phyloP scores from a whole-genome alignment of 1,140 invertebrate species.

The Drosophila micromelanica region DNA sequence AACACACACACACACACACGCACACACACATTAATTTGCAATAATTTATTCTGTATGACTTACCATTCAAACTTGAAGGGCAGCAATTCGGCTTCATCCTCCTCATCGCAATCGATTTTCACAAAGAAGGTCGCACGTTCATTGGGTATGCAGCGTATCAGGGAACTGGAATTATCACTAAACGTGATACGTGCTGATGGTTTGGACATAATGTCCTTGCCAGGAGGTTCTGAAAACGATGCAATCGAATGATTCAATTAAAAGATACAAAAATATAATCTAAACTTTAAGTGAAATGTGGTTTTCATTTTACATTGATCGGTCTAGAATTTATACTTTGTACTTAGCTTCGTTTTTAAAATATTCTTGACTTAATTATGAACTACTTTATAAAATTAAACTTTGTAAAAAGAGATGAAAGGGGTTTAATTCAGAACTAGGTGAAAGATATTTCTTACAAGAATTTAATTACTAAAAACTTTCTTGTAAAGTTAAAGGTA shows the following conservation, averaged over 20 bases:
- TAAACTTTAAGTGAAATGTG: no score
- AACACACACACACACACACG: constrained; percentile 18
- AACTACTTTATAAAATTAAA: no score
- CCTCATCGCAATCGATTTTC: constrained; percentile 80
- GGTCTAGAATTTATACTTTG: no score
- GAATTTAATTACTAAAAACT: no score
- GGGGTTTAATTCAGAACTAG: no score
- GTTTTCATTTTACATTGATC: no score
- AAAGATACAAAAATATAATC: no score
- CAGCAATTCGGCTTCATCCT: constrained; percentile 71
- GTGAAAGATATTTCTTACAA: no score
- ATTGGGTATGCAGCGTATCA: constrained; percentile 79
- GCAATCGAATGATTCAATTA: background rate
- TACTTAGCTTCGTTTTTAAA: no score
- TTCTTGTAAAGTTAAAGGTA: no score
- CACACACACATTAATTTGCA: constrained; percentile 8
- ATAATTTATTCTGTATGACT: constrained; percentile 47
- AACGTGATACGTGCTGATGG: constrained; percentile 66
- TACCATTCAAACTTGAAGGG: constrained; percentile 84
- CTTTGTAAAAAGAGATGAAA: no score
- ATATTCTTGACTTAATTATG: no score
- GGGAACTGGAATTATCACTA: constrained; percentile 79
- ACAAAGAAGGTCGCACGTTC: constrained; percentile 83
- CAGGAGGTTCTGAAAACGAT: constrained; percentile 58
- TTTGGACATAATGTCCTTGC: constrained; percentile 9